Base-by-base conservation (phyloP, 2,113 vertebrate genomes). In the Dolichotis patagonum region DNA sequence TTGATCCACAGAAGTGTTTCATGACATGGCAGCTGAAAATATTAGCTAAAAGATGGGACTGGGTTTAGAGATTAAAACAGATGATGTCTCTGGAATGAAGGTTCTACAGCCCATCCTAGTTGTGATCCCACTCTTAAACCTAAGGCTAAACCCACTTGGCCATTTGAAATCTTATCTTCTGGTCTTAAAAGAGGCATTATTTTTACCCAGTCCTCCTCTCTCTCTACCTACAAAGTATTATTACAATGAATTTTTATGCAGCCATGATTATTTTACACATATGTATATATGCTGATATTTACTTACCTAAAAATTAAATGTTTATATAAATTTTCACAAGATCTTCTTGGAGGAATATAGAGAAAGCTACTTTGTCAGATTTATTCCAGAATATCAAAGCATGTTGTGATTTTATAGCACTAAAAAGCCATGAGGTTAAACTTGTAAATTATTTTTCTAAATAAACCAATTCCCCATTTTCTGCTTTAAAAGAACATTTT, bases 301-400 rank as follows among this genome's bases (percentile, higher is more conserved):
- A 49, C 14, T 91, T 86, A 86, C 46, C 30, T 82, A 75, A 96
- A 94, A 78, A 41, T 82, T 52, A 56, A 86, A 35, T 62, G 82
- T 20, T 56, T 89, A 3, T 38, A 41, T 88, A 67, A 65, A 88
- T 58, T 77, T 26, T 58, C 49, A 63, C 13, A 19, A n/a, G 41
- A 52, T 95, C 4, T 73, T 73, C 46, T 28, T 60, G 30, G 90
- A 85, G 43, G 49, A 86, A 28, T 41, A 38, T 24, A 62, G 60
- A 69, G 14, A 43, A 85, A 80, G 22, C 16, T 54, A 30, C n/a
- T 78, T 85, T 85, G 62, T 35, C 62, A 49, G 28, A n/a, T 78
- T 85, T 80, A 71, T n/a, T 78, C 28, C 43, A 85, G 41, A 78
- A 69, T 56, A 43, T 86, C 73, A 77, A 28, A 67, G 54, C 60